Base-by-base conservation (phyloP, 2,113 vertebrate genomes). In the Lampris incognitus region DNA sequence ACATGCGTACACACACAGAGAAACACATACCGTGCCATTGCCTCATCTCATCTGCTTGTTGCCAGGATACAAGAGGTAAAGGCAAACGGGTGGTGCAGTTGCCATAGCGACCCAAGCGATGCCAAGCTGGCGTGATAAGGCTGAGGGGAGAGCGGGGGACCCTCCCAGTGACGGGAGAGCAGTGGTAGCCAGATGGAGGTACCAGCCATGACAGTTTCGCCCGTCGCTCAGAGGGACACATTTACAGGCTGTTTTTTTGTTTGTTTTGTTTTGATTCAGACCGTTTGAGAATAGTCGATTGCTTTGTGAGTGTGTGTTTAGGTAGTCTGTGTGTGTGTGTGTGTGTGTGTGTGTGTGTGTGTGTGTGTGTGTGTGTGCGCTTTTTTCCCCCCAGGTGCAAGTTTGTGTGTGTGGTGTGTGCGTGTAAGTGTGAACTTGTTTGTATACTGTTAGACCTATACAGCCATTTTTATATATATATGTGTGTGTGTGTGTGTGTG, bases 61-160 rank as follows among this genome's bases (percentile, higher is more conserved):
- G 88, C 91, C 90, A 91, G 90, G 93, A 92, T 89, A 94, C 92
- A 80, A 77, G 46, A 85, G 85, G 77, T 86, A 84, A 88, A 87
- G 79, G 80, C 76, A 88, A 83, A 83, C 1, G 79, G 86, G 87
- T 76, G 75, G 66, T 85, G 83, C 59, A 36, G 91, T 93, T 91
- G 75, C 82, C 67, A 84, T 93, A 86, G 76, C 66, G 57, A 92
- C 88, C 67, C 50, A 70, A 82, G 86, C 3, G 68, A 89, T 88
- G 89, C 86, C 86, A 89, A 69, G 81, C 64, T 85, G 41, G 87
- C 79, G 77, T 74, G 77, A 75, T 80, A 81, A 72, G 65, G 36
- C 51, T 74, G 66, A 39, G 72, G 6, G 46, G 74, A 59, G 56
- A 79, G 66, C 57, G 71, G 81, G 39, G 58, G 72, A 52, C 38